Evolutionary conservation across 2,113 vertebrate genomes (phyloP), one percentile per base, ranked within the genome.

Genomic region (Nerophis ophidion): DNA sequence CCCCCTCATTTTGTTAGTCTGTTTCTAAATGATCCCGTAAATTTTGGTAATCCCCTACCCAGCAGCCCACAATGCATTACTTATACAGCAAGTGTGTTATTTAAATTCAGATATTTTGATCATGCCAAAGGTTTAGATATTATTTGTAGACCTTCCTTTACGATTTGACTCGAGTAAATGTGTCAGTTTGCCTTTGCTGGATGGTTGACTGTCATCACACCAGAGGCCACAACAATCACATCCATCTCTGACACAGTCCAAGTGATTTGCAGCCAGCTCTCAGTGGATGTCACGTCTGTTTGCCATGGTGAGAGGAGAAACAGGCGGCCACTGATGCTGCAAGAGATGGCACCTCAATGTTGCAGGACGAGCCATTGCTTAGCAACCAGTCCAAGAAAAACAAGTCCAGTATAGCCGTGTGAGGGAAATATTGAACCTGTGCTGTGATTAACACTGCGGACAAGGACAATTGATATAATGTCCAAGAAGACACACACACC

Each of bases 301-400:
- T 71, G 60, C 65, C 68, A 70, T 60, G 51, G 34, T 6, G 66
- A 75, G 62, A 64, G 51, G 59, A 67, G 63, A 72, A 61, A 77
- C 34, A 69, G 66, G 59, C 60, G 5, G 64, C 48, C 52, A 61
- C 26, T 56, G 63, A 79, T 67, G 70, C 71, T 77, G 79, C 72
- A 70, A 57, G 60, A 57, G 74, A 84, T 74, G 72, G 66, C 76
- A 71, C 81, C 83, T 84, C 70, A 75, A 51, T 84, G 87, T 83
- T 72, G 63, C 77, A 80, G 68, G 52, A 80, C 66, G 76, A 74
- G 77, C 65, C 68, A 88, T 89, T 84, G 88, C 88, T 81, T 89
- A 91, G 89, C 90, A 91, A 91, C 89, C 76, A 57, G 58, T 63
- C 52, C 7, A 61, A 83, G 88, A 84, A 79, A 81, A 81, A 84